Evolutionary conservation across 1,140 invertebrate genomes (phyloP).

Genomic region (Oreohelix idahoensis): DNA sequence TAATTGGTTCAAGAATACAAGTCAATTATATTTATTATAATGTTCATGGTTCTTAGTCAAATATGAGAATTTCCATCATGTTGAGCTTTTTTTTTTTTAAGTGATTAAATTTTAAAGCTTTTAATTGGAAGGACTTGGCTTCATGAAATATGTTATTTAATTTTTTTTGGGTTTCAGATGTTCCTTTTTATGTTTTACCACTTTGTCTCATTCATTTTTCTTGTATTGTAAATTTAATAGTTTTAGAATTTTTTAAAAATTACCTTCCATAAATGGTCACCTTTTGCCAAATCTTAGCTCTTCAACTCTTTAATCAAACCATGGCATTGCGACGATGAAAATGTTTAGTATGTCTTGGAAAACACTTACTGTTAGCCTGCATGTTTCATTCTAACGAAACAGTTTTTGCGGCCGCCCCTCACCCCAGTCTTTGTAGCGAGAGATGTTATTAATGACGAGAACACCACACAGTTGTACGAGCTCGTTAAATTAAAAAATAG

Average conservation of each 20-base stretch:
- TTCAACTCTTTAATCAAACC: too few species aligned
- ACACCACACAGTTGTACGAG: too few species aligned
- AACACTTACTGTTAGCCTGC: too few species aligned
- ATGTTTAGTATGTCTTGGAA: too few species aligned
- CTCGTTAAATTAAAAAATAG: too few species aligned
- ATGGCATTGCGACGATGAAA: too few species aligned
- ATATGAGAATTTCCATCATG: neutral
- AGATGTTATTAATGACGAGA: too few species aligned
- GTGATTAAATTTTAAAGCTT: slow-evolving; percentile 8
- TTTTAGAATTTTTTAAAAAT: neutral
- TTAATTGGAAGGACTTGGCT: neutral
- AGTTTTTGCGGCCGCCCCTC: too few species aligned
- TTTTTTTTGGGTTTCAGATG: neutral
- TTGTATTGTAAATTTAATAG: neutral
- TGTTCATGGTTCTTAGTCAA: neutral
- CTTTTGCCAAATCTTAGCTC: too few species aligned
- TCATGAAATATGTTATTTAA: neutral
- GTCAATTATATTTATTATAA: slow-evolving; percentile 2
- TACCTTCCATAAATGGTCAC: too few species aligned
- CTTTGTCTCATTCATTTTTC: neutral
- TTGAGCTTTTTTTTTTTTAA: slow-evolving; percentile 1
- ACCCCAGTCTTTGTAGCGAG: too few species aligned
- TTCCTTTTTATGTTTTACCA: neutral
- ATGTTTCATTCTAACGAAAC: too few species aligned
- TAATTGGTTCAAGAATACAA: neutral